Evolutionary conservation across 1,140 invertebrate genomes (phyloP).

Genomic region (Formica exsecta): DNA sequence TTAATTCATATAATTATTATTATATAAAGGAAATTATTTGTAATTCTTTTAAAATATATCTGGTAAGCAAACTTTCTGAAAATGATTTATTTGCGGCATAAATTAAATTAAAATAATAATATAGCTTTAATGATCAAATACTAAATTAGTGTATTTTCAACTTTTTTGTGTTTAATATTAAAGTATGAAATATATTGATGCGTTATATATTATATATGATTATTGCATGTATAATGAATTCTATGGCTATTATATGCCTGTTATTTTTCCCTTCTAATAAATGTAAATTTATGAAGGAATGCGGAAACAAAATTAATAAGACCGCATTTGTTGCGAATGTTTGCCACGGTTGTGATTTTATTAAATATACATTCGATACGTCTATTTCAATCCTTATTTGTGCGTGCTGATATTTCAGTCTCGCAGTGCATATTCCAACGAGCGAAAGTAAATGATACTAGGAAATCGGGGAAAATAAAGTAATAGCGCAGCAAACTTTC

Average conservation of each 20-base stretch:
- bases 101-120: background rate
- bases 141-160: background rate
- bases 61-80: no score
- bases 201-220: background rate
- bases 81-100: no score
- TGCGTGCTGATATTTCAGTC: background rate
- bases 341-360: constrained; percentile 8
- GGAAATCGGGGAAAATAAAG: constrained; percentile 35
- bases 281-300: background rate
- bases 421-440: background rate
- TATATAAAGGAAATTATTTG: no score
- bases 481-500: constrained; percentile 57
- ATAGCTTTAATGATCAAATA: constrained; percentile 21
- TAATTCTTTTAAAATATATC: no score
- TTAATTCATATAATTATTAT: no score
- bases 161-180: background rate
- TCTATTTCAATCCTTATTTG: constrained; percentile 1
- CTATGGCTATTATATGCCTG: background rate
- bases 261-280: background rate
- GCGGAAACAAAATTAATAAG: background rate
- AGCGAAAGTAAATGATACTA: constrained; percentile 41
- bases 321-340: constrained; percentile 7
- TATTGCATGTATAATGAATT: background rate
- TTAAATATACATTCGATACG: constrained; percentile 19
- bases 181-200: background rate